Base-by-base conservation (phyloP, 2,888 invertebrate genomes). In the Mesodorylaimus sp. region DNA sequence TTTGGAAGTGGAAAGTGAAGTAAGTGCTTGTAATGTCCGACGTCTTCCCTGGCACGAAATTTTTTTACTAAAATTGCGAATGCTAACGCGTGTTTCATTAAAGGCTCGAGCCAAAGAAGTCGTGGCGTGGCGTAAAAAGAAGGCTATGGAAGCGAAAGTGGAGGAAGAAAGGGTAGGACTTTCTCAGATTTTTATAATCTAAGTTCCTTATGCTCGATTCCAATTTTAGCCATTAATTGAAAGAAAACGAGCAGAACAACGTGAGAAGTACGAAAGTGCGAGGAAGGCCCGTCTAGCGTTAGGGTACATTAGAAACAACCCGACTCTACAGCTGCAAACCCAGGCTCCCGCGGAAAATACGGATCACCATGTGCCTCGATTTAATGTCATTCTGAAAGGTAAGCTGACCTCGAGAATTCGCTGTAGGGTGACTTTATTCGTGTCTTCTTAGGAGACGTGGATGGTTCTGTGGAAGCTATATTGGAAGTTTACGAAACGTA, bases 371-470 rank as follows among this genome's bases (percentile, higher is more conserved):
- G 47, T 53, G 23, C 59, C 60, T 1, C 50, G 52, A 41, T 52
- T 60, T 27, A 48, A 53, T 27, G 37, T 60, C 7, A 54, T 60
- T 46, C 55, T 60, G n/a, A 52, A 54, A 49, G 25, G 45, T 47
- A n/a, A 32, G n/a, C 5, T 28, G 24, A 45, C 32, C 13, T 38
- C 3, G 21, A n/a, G 10, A 7, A 19, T 39, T n/a, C 10, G 21
- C 21, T 19, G 10, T 7, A 10, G 13, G 10, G 29, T 39, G 16
- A 24, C 36, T 26, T 32, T 48, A 25, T 38, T 42, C 47, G n/a
- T n/a, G n/a, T n/a, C n/a, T n/a, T n/a, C n/a, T n/a, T 81, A 79
- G 83, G 83, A 24, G 97, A 97, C 70, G 93, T 95, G 1, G 83
- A 86, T 67, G 97, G 97, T 0, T 88, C 89, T 0, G 79, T 93